phyloP scores from a whole-genome alignment of 92 coral and sea anemone genomes.

The Chrysogorgia sp. region DNA sequence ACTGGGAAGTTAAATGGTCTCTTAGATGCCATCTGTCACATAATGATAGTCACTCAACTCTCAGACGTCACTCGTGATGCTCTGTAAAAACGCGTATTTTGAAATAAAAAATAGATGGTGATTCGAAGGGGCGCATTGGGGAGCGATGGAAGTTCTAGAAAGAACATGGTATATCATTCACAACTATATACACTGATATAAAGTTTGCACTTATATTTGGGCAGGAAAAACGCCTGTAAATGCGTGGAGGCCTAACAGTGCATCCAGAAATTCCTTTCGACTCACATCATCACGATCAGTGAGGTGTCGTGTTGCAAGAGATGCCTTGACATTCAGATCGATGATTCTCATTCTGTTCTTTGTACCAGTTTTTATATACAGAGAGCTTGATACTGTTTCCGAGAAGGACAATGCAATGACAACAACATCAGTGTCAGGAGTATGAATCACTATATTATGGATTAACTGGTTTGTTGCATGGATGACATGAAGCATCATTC shows the following conservation, averaged over 20 bases:
- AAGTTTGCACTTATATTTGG: no score
- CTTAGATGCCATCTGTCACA: conserved; percentile 63
- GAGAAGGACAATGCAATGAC: no score
- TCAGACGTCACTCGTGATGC: not conserved
- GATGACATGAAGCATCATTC: no score
- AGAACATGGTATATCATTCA: no score
- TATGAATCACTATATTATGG: not conserved
- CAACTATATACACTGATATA: no score
- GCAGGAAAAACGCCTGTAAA: no score
- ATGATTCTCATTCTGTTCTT: conserved; percentile 9
- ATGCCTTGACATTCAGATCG: no score
- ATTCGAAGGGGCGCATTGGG: conserved; percentile 56
- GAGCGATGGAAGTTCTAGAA: conserved; percentile 41
- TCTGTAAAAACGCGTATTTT: not conserved
- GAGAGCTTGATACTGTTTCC: no score
- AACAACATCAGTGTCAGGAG: conserved; percentile 13
- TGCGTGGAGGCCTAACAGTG: not conserved
- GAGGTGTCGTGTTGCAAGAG: no score
- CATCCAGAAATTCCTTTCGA: not conserved
- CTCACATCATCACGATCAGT: no score
- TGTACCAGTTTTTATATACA: no score
- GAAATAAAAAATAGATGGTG: conserved; percentile 5
- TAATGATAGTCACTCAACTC: no score
- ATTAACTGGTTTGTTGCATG: not conserved
- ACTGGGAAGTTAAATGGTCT: conserved; percentile 35